Percentiles rank a stretch among this genome's conserved stretches.
These are phyloP conservation scores for Campoplex capitator DNA, from an alignment of 2,888 invertebrate genomes.

Conservation along the genomic window DNA sequence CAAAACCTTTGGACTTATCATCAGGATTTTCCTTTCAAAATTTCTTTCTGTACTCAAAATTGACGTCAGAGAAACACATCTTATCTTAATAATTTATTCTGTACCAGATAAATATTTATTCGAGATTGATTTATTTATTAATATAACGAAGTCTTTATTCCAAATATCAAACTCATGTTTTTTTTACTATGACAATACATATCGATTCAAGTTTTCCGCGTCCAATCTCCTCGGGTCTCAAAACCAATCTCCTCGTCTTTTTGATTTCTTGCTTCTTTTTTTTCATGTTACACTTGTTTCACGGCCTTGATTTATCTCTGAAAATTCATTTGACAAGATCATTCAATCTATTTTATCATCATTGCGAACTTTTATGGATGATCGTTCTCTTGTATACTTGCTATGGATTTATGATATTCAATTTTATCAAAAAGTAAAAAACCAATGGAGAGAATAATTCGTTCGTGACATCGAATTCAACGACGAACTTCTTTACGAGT, in stretches of 20 bases:
- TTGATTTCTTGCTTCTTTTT: no score
- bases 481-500: not conserved
- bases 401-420: not conserved
- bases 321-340: no score
- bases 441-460: not conserved
- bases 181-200: no score
- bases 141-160: no score
- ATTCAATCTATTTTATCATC: not conserved
- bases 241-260: no score
- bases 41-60: not conserved
- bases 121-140: not conserved
- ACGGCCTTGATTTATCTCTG: no score
- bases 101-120: no score
- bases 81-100: no score
- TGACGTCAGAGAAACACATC: not conserved
- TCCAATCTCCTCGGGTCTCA: no score
- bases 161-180: no score
- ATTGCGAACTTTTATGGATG: not conserved
- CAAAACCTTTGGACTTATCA: conserved; percentile 6
- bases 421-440: not conserved
- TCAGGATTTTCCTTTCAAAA: conserved; percentile 14
- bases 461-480: not conserved
- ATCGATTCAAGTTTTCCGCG: no score
- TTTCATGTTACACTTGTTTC: no score
- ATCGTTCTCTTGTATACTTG: not conserved